phyloP scores from a whole-genome alignment of 2,113 vertebrate species.

The Barbus barbus region DNA sequence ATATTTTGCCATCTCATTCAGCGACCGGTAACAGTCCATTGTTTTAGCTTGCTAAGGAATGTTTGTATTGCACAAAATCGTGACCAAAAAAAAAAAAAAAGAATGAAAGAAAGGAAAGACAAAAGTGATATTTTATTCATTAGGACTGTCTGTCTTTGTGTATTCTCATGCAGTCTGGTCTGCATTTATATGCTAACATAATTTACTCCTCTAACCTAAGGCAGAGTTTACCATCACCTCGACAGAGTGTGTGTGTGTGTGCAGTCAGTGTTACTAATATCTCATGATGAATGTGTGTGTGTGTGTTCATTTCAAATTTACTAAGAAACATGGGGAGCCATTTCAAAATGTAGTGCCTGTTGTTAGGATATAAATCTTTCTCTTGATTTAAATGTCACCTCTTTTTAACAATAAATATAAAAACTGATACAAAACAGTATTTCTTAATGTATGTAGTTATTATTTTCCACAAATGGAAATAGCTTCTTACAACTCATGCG shows the following conservation, averaged over 20 bases:
- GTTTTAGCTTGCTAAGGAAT: conserved; percentile 47
- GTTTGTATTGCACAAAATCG: conserved; percentile 23
- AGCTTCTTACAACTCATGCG: conserved; percentile 19
- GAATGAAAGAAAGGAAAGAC: conserved; percentile 28
- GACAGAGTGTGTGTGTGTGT: conserved; percentile 30
- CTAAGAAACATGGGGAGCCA: background rate
- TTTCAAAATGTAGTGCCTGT: conserved; percentile 27
- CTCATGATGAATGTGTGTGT: conserved; percentile 24
- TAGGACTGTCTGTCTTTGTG: conserved; percentile 31
- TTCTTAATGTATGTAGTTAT: conserved; percentile 7
- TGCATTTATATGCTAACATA: conserved; percentile 36
- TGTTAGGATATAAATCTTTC: background rate
- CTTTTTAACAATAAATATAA: background rate
- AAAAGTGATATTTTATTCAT: conserved; percentile 50
- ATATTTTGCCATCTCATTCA: conserved; percentile 37
- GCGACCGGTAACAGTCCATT: background rate
- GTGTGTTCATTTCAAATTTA: conserved; percentile 20
- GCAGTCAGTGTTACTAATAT: conserved; percentile 32
- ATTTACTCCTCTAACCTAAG: conserved; percentile 49
- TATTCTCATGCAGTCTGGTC: conserved; percentile 35
- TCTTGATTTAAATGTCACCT: conserved; percentile 14
- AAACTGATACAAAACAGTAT: background rate
- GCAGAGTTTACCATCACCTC: conserved; percentile 45
- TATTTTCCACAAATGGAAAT: conserved; percentile 8
- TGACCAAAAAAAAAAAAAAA: background rate